Evolutionary conservation across 2,797 vertebrate genomes (phyloP).

Genomic region (Crenichthys baileyi): DNA sequence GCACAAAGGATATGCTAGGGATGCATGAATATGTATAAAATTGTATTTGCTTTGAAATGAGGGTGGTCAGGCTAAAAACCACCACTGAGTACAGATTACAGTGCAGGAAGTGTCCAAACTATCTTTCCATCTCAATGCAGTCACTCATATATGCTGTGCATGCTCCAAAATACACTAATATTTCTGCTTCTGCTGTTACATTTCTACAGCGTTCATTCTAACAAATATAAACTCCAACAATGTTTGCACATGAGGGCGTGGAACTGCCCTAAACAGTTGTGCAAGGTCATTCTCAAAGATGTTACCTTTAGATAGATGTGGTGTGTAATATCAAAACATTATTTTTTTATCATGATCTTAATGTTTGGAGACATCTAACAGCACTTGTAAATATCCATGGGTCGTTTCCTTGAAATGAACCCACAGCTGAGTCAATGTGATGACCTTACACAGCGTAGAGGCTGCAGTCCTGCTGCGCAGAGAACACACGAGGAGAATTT

Average conservation of each 20-base stretch:
- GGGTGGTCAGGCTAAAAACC: conserved; percentile 59
- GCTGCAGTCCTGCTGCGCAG: conserved; percentile 22
- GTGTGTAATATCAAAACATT: conserved; percentile 14
- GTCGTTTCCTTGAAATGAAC: conserved; percentile 36
- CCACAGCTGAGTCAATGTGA: conserved; percentile 33
- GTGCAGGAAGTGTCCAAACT: conserved; percentile 26
- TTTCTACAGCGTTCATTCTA: not conserved
- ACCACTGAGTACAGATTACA: conserved; percentile 50
- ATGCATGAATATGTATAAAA: conserved; percentile 68
- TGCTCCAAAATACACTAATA: conserved; percentile 13
- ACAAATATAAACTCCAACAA: conserved; percentile 13
- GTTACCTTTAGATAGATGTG: not conserved
- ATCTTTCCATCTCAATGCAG: conserved; percentile 51
- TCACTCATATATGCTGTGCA: conserved; percentile 1
- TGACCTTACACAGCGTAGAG: conserved; percentile 42
- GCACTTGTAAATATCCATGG: conserved; percentile 46
- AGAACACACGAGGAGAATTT: conserved; percentile 23
- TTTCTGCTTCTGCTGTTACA: conserved; percentile 4
- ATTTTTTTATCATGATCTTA: conserved; percentile 16
- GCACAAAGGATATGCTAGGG: conserved; percentile 43
- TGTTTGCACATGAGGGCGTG: conserved; percentile 12
- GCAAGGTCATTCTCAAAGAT: conserved; percentile 4
- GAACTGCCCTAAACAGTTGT: conserved; percentile 17
- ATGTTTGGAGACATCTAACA: conserved; percentile 40
- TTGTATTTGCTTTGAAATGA: conserved; percentile 54